phyloP scores from a whole-genome alignment of 2,113 vertebrate genomes.

The Dicentrarchus labrax region DNA sequence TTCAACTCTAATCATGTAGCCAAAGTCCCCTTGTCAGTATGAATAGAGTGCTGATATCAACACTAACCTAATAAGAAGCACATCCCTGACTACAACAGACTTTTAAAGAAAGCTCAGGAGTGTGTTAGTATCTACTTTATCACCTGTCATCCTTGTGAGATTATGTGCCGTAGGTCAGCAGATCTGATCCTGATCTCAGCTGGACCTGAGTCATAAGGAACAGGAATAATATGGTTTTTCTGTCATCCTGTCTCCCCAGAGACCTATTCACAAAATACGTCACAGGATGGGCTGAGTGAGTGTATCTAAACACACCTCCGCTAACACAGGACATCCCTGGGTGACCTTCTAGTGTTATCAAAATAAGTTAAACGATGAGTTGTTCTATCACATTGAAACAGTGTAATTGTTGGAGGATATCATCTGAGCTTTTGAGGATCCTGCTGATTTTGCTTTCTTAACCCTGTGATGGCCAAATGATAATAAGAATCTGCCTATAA shows the following conservation, averaged over 20 bases:
- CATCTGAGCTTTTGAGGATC: conserved; percentile 20
- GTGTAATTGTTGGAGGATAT: conserved; percentile 42
- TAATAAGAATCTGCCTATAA: background rate
- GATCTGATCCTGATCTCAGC: conserved; percentile 47
- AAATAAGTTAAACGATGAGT: conserved; percentile 54
- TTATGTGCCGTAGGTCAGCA: conserved; percentile 10
- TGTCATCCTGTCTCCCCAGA: conserved; percentile 70
- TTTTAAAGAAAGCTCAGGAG: background rate
- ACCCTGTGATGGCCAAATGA: background rate
- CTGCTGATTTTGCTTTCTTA: conserved; percentile 5
- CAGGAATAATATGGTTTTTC: conserved; percentile 57
- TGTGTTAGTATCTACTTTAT: background rate
- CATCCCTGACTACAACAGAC: background rate
- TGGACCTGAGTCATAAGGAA: conserved; percentile 64
- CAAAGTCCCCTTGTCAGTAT: background rate
- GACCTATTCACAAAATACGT: conserved; percentile 53
- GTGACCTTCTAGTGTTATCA: conserved; percentile 68
- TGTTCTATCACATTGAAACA: conserved; percentile 15
- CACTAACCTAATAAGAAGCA: background rate
- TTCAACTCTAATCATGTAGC: background rate
- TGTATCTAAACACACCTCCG: conserved; percentile 69
- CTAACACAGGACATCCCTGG: conserved; percentile 64
- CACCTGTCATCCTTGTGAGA: background rate
- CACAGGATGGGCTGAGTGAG: conserved; percentile 75
- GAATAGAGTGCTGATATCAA: background rate